Evolutionary conservation across 2,888 invertebrate species (phyloP).

Genomic region (Pseudococcus viburni): DNA sequence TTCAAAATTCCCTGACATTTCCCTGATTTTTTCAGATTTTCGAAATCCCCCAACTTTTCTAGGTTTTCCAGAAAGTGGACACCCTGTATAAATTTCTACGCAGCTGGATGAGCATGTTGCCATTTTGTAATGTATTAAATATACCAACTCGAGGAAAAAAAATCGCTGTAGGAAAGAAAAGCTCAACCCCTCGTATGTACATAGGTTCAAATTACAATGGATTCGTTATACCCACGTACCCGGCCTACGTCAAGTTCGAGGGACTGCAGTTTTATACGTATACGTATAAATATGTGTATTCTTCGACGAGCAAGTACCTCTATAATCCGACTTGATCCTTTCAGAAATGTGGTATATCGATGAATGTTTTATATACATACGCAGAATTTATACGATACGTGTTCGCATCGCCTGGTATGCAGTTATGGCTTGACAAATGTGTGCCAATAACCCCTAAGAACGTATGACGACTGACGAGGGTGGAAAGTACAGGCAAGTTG

Average conservation of each 20-base stretch:
- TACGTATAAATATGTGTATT: background rate
- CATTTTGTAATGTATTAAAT: conserved; percentile 15
- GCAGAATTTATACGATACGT: background rate
- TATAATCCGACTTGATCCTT: conserved; percentile 43
- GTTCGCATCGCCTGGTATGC: background rate
- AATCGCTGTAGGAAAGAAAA: background rate
- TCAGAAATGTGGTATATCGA: conserved; percentile 17
- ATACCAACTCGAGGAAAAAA: background rate
- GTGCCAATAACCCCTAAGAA: background rate
- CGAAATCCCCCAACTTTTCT: too few species aligned
- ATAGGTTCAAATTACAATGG: conserved; percentile 24
- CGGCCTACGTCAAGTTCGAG: background rate
- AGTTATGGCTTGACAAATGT: background rate
- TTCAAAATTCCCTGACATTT: too few species aligned
- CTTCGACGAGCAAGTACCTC: conserved; percentile 11
- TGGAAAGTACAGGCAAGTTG: background rate
- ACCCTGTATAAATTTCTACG: background rate
- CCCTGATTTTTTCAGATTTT: too few species aligned
- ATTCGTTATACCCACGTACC: background rate
- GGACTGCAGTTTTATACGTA: background rate
- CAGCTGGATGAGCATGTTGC: background rate
- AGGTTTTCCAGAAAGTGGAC: too few species aligned
- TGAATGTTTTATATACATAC: conserved; percentile 26
- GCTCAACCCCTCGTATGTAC: conserved; percentile 13
- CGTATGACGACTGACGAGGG: background rate